phyloP scores from a whole-genome alignment of 2,113 vertebrate genomes.

The Pristiophorus japonicus region DNA sequence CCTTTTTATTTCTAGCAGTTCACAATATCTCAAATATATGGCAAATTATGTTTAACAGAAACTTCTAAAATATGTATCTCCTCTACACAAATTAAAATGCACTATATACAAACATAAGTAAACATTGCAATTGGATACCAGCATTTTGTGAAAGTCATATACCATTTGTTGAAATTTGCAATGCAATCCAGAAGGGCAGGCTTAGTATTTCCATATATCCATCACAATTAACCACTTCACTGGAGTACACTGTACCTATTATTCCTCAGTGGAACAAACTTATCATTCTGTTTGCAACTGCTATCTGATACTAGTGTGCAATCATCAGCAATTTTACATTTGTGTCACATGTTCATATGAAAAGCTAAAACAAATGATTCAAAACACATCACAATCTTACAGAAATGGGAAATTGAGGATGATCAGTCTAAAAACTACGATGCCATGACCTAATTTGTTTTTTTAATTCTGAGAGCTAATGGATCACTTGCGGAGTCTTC shows the following conservation, averaged over 20 bases:
- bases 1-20: not conserved
- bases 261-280: not conserved
- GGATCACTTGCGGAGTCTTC: not conserved
- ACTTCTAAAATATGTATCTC: not conserved
- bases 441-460: not conserved
- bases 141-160: not conserved
- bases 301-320: not conserved
- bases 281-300: not conserved
- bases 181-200: not conserved
- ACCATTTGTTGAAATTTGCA: slow-evolving; percentile 11
- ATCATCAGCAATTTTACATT: slow-evolving; percentile 14
- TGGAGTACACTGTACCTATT: not conserved
- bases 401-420: not conserved
- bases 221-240: not conserved
- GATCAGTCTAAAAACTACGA: not conserved
- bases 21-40: not conserved
- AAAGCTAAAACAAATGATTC: not conserved
- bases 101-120: not conserved
- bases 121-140: not conserved
- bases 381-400: not conserved
- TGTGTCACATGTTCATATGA: not conserved
- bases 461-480: not conserved
- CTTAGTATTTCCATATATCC: not conserved
- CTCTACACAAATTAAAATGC: not conserved
- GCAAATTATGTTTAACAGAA: not conserved